Base-by-base conservation (phyloP, 2,113 vertebrate genomes). In the Hydrochoerus hydrochaeris region DNA sequence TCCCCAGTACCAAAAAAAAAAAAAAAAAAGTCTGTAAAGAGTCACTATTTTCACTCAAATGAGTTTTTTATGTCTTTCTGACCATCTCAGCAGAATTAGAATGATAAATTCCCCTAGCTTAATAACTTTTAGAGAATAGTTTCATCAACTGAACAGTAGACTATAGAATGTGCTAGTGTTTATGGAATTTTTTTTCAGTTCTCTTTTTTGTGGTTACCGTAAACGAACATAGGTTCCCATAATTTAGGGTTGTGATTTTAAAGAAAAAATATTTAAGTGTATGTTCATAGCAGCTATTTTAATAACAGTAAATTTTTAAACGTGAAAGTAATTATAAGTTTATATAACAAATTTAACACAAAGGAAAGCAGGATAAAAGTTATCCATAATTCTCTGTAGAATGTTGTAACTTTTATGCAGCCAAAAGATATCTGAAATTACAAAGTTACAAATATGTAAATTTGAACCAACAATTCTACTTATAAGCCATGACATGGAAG, bases 291-390 rank as follows among this genome's bases (percentile, higher is more conserved):
- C 71, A 69, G 49, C 8, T 49, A 58, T 77, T 89, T 82, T 82
- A 96, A 77, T 63, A 94, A 35, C 26, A 95, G 19, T 38, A 60
- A 95, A 89, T 65, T n/a, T 57, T 44, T 44, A n/a, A 94, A 80
- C 63, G 24, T 65, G 11, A 52, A 80, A 28, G 77, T 28, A 73
- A 73, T 78, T 69, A 96, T 32, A 49, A n/a, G 46, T 38, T 60
- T 93, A 49, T 73, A 32, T 90, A 92, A 88, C 38, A 41, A 86
- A 49, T 46, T n/a, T 67, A 88, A 92, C n/a, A 38, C 77, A 63
- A 75, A 16, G 35, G 35, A 93, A 67, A 86, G 57, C 24, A 24
- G 22, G 11, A 24, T 57, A 62, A 67, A 60, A 4, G 9, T 0
- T 75, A 60, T 54, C 54, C 0, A 73, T 32, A 81, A 75, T 89